Percentiles rank a stretch among this genome's conserved stretches.
Conservation (phyloP, 2,113 vertebrate species). For the Gymnarchus niloticus region DNA sequence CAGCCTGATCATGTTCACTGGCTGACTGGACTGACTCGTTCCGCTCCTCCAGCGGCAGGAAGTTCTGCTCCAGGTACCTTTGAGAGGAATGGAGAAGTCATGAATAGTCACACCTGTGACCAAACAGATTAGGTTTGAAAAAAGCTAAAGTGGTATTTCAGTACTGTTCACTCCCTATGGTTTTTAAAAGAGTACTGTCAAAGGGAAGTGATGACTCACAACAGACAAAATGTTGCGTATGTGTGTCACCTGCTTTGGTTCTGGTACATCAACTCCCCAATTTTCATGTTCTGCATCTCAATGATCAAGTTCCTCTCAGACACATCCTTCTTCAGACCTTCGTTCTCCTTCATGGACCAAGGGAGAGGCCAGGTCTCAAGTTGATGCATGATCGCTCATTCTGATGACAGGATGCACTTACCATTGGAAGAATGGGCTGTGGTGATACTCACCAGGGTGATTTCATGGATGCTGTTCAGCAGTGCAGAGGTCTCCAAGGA, state of each 20-base stretch:
- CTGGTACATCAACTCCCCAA: constrained; percentile 82
- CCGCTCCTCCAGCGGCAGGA: constrained; percentile 84
- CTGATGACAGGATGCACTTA: not conserved
- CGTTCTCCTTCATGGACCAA: constrained; percentile 76
- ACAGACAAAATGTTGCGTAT: too few relatives aligned
- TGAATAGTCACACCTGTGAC: not conserved
- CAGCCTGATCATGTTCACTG: constrained; percentile 82
- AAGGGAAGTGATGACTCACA: too few relatives aligned
- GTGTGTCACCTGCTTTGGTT: constrained; percentile 77
- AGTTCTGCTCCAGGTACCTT: constrained; percentile 87
- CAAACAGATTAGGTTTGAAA: not conserved
- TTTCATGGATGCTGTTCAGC: constrained; percentile 87
- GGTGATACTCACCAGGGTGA: constrained; percentile 74
- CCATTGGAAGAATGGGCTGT: not conserved
- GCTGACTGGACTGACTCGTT: constrained; percentile 78
- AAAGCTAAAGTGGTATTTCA: not conserved
- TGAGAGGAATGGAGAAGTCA: not conserved
- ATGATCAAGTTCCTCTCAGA: constrained; percentile 89
- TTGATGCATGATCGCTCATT: not conserved
- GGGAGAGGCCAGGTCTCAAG: not conserved
- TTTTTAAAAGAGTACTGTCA: not conserved
- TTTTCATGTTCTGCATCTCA: constrained; percentile 93
- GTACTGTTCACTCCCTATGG: not conserved
- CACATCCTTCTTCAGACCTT: constrained; percentile 89
- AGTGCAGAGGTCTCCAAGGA: constrained; percentile 92